These are phyloP conservation scores for Porites lutea DNA, from an alignment of 64 coral and sea anemone species.

Conservation along the genomic window DNA sequence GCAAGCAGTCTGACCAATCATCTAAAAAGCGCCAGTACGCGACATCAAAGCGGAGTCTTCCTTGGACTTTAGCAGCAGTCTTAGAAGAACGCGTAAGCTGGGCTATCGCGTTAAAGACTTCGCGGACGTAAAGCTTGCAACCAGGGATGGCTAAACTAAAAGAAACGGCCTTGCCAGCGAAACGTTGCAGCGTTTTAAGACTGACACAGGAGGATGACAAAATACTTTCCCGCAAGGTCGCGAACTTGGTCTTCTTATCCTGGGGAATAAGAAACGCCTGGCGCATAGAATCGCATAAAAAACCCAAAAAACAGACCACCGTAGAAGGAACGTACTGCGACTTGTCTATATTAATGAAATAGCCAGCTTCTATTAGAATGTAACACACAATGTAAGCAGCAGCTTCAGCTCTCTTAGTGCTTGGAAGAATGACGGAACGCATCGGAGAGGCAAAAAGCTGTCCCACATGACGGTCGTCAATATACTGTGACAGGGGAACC, in stretches of 20 bases:
- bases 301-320: too few relatives aligned
- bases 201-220: neutral
- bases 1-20: slow-evolving; percentile 24
- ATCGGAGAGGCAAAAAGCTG: neutral
- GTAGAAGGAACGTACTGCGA: neutral
- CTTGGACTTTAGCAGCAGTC: neutral
- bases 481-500: neutral
- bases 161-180: slow-evolving; percentile 23
- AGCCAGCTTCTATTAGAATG: neutral
- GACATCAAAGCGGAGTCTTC: neutral
- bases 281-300: neutral
- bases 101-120: neutral
- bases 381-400: neutral
- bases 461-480: slow-evolving; percentile 12
- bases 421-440: neutral
- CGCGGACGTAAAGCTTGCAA: slow-evolving; percentile 9
- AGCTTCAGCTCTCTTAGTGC: neutral
- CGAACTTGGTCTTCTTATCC: too few relatives aligned
- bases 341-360: neutral
- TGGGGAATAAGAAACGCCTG: too few relatives aligned
- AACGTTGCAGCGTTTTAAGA: neutral
- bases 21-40: slow-evolving; percentile 58
- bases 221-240: too few relatives aligned
- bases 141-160: slow-evolving; percentile 40
- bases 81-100: neutral